Conservation (phyloP, 2,888 invertebrate species). For the Drosophila vallismaia region DNA sequence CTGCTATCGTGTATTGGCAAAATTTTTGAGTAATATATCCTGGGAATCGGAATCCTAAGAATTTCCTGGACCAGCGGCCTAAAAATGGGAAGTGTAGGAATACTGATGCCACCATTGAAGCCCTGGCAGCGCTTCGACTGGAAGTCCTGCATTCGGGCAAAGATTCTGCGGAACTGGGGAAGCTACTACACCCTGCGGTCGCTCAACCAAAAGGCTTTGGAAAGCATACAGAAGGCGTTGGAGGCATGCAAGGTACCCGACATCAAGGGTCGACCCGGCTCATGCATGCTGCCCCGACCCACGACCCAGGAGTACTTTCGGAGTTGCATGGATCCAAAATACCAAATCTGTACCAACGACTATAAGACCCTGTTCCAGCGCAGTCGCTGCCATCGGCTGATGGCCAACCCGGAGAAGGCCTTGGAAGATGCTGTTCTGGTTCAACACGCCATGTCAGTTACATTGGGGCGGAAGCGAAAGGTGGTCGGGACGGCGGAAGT, state of each 20-base stretch:
- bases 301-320: neutral
- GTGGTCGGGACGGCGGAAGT: conserved; percentile 4
- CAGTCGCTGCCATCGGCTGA: conserved; percentile 65
- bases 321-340: neutral
- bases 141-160: conserved; percentile 33
- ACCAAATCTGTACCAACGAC: conserved; percentile 33
- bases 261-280: neutral
- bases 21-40: neutral
- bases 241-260: conserved; percentile 13
- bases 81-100: neutral
- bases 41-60: neutral
- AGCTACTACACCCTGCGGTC: conserved; percentile 31
- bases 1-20: neutral
- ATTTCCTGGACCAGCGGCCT: neutral
- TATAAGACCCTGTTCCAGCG: conserved; percentile 61
- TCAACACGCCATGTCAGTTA: conserved; percentile 4
- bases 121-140: conserved; percentile 58
- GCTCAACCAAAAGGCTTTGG: conserved; percentile 29
- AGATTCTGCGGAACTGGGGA: conserved; percentile 51
- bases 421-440: conserved; percentile 65
- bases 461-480: neutral
- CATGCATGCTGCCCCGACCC: neutral
- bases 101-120: conserved; percentile 26
- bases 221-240: conserved; percentile 20
- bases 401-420: conserved; percentile 68